phyloP scores from a whole-genome alignment of 2,113 vertebrate genomes.

The Labeo rohita region DNA sequence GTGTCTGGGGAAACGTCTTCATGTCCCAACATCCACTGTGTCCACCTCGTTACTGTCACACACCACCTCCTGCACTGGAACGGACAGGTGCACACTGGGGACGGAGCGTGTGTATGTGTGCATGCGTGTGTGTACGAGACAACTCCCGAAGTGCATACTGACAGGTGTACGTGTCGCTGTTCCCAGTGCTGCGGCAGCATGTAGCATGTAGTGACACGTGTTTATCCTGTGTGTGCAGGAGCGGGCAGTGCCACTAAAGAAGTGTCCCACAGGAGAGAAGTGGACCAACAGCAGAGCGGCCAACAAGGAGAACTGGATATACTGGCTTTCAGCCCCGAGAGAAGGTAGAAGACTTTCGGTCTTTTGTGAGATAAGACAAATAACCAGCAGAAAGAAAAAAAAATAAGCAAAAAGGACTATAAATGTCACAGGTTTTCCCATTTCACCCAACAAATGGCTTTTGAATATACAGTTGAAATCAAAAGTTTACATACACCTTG shows the following conservation, averaged over 20 bases:
- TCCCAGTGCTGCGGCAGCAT: conserved; percentile 68
- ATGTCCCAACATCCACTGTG: conserved; percentile 31
- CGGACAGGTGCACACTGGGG: conserved; percentile 49
- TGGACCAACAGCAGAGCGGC: conserved; percentile 54
- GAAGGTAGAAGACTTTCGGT: conserved; percentile 72
- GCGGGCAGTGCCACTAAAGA: conserved; percentile 67
- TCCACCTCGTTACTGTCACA: conserved; percentile 56
- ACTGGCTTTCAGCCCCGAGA: conserved; percentile 81
- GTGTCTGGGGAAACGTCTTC: conserved; percentile 32
- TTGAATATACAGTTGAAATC: background rate
- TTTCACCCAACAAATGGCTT: background rate
- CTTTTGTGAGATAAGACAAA: background rate
- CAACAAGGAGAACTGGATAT: conserved; percentile 67
- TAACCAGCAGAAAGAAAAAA: background rate
- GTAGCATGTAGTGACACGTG: conserved; percentile 77
- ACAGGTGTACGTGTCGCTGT: conserved; percentile 78
- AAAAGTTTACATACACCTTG: too few species aligned
- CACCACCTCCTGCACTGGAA: conserved; percentile 55
- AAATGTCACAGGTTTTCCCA: background rate
- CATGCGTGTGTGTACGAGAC: conserved; percentile 27
- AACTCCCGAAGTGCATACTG: conserved; percentile 69
- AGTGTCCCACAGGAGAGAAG: conserved; percentile 67
- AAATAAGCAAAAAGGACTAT: background rate
- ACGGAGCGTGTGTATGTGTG: conserved; percentile 32
- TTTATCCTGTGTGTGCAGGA: conserved; percentile 61